These are phyloP conservation scores for Amazona guildingii DNA, from an alignment of 2,113 vertebrate genomes.

Conservation along the genomic window DNA sequence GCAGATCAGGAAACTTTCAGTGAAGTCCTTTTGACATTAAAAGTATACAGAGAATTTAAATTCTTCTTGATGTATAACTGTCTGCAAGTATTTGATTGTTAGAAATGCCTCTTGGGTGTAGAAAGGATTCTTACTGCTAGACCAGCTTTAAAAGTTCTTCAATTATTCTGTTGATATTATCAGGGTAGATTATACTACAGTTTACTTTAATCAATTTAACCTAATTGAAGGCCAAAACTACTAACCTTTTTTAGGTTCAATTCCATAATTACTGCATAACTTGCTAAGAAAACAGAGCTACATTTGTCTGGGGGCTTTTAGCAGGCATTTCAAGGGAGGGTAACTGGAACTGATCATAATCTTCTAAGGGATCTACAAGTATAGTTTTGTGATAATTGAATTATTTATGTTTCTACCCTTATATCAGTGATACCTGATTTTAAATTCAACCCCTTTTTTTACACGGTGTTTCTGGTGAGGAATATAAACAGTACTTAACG, in stretches of 20 bases:
- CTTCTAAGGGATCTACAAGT: not conserved
- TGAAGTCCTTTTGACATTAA: not conserved
- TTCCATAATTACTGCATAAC: not conserved
- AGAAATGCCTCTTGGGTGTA: not conserved
- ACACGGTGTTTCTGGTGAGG: not conserved
- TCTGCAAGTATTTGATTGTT: not conserved
- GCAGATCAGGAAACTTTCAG: not conserved
- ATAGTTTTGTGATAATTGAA: not conserved
- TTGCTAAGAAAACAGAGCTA: not conserved
- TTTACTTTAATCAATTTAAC: not conserved
- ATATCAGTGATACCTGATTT: not conserved
- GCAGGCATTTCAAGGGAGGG: not conserved
- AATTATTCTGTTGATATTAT: not conserved
- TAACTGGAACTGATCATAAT: not conserved
- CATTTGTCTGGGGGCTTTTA: not conserved
- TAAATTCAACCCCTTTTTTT: not conserved
- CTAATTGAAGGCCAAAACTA: not conserved
- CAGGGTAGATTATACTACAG: not conserved
- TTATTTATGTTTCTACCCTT: not conserved
- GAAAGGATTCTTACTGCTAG: not conserved
- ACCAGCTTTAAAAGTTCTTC: not conserved
- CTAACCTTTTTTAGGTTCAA: not conserved
- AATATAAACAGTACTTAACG: not conserved
- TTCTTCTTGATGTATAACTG: not conserved
- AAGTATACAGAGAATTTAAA: not conserved